Percentiles rank a stretch among this genome's conserved stretches.
phyloP scores from a whole-genome alignment of 2,888 invertebrate genomes.

The Philereme vetulata region DNA sequence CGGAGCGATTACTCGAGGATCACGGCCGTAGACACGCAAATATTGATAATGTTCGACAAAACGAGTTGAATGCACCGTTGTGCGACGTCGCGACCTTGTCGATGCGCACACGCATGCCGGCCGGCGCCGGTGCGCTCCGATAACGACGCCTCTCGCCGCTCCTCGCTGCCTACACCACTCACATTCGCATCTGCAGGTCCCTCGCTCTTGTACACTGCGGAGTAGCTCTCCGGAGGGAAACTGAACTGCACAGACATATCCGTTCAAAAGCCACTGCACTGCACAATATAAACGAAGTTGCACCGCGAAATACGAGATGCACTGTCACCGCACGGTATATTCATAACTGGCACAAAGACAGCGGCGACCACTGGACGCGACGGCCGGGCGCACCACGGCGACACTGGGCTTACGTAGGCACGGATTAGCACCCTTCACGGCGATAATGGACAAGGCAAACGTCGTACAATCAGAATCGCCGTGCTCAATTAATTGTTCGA shows the following conservation, averaged over 20 bases:
- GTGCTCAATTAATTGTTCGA: constrained; percentile 50
- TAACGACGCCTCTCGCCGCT: constrained; percentile 51
- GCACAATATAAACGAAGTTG: constrained; percentile 44
- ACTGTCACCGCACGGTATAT: constrained; percentile 50
- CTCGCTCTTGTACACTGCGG: constrained; percentile 68
- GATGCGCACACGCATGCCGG: constrained; percentile 57
- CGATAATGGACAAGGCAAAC: constrained; percentile 74
- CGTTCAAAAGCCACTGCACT: constrained; percentile 52
- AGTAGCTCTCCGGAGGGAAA: constrained; percentile 77
- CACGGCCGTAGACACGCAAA: constrained; percentile 36
- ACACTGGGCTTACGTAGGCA: constrained; percentile 50
- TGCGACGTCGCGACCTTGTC: constrained; percentile 65
- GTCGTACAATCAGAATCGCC: constrained; percentile 58
- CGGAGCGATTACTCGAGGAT: constrained; percentile 7
- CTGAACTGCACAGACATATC: constrained; percentile 65
- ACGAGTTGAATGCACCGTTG: constrained; percentile 74
- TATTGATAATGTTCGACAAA: constrained; percentile 50
- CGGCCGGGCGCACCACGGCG: constrained; percentile 12
- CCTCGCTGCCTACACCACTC: constrained; percentile 56
- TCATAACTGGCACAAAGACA: constrained; percentile 42
- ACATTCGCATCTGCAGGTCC: constrained; percentile 62
- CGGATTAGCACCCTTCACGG: constrained; percentile 65
- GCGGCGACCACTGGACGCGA: constrained; percentile 6
- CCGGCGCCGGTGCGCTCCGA: constrained; percentile 44
- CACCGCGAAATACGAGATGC: constrained; percentile 56